Evolutionary conservation across 1,140 invertebrate species (phyloP).

Genomic region (Fopius arisanus): DNA sequence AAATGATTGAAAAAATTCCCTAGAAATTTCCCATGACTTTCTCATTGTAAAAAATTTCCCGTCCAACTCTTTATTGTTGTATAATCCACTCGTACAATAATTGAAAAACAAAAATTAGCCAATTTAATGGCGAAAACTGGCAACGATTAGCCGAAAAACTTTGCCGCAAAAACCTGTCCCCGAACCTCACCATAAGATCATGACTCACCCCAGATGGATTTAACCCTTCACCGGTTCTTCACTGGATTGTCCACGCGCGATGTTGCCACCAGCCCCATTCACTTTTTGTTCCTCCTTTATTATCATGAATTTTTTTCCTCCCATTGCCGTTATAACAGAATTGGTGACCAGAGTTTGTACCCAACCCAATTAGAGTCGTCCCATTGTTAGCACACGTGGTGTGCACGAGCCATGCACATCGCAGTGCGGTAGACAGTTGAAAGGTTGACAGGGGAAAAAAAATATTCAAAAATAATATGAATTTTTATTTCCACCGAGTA

Average conservation of each 20-base stretch:
- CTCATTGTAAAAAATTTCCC: no score
- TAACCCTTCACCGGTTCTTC: constrained; percentile 34
- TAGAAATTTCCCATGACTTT: no score
- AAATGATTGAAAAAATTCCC: no score
- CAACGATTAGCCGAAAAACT: no score
- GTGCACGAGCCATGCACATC: constrained; percentile 48
- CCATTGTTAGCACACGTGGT: constrained; percentile 59
- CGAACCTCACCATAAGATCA: not conserved
- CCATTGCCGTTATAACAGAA: not conserved
- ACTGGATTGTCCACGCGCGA: constrained; percentile 18
- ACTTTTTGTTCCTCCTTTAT: constrained; percentile 38
- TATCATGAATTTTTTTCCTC: constrained; percentile 25
- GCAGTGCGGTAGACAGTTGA: not conserved
- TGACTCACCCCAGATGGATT: constrained; percentile 22
- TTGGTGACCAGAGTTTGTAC: constrained; percentile 23
- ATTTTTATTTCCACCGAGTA: no score
- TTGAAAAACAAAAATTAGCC: no score
- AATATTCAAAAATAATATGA: not conserved
- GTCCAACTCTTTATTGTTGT: no score
- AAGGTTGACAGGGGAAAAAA: not conserved
- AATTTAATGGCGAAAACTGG: no score
- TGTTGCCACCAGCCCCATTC: constrained; percentile 23
- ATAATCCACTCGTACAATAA: no score
- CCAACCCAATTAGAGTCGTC: constrained; percentile 59
- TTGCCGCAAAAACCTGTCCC: constrained; percentile 2